Evolutionary conservation across 2,113 vertebrate genomes (phyloP), one percentile per base, ranked within the genome.

Genomic region (Leptobrachium ailaonicum): DNA sequence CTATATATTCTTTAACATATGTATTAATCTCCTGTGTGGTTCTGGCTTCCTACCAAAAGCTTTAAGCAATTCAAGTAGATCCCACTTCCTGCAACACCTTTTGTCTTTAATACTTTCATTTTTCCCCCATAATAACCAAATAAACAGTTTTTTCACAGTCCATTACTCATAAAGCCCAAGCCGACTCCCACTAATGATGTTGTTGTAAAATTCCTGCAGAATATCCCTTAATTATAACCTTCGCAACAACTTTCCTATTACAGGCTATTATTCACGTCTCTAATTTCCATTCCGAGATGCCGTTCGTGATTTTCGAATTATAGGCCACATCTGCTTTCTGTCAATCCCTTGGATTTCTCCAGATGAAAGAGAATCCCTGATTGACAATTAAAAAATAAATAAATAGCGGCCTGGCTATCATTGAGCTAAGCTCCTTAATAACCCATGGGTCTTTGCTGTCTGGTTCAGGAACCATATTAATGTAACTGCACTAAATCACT

Each of bases 191-290:
- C 56, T 60, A 60, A 60, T 60, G 56, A 10, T 60, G 13, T 60
- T 12, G 56, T 60, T 60, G 56, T 60, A 60, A 13, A 60, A 60
- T 60, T 12, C 56, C 11, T 60, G 10, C 9, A 60, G 56, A 60
- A 60, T 60, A 60, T 60, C 56, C 56, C 11, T 60, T 60, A 60
- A 60, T 60, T 12, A 60, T 60, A 60, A 60, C 56, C 56, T 60
- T 60, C 13, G 3, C 56, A 2, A 12, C 13, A 60, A 60, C 56
- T 13, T 1, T 60, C 56, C 56, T 13, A 60, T 60, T 60, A 60
- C 13, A 60, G 6, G 1, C 13, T 13, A 60, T 11, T 14, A 60
- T 60, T 13, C 56, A 60, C 56, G 13, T 60, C 56, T 60, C 10
- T 60, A 60, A 60, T 60, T 60, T 60, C 56, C 56, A 60, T 12